Base-by-base conservation (phyloP, 2,888 invertebrate species). In the Allacma fusca region DNA sequence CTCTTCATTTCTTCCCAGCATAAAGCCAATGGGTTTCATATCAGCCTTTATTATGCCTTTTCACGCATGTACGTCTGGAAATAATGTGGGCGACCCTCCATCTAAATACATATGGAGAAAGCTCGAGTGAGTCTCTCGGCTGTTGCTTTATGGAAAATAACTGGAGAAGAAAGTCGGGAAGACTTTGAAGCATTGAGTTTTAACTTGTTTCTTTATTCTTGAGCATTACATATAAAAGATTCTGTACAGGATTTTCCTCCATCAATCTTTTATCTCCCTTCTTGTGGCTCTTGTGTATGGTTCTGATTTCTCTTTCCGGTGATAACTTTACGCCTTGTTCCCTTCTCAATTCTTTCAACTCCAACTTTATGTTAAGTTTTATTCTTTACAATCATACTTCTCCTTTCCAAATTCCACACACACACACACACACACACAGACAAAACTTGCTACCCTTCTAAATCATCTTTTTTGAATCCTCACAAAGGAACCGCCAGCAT, bases 241-340 rank as follows among this genome's bases (percentile, higher is more conserved):
- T 72, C 72, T 34, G 21, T 26, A 29, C 72, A 72, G 59, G 72
- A 50, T 59, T 34, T 72, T 72, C 59, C 59, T 59, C 72, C 59
- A 72, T 72, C 72, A 72, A 72, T 72, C 72, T 72, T 72, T 72
- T 72, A 72, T 72, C 62, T 72, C 59, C 34, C 29, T 59, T 40
- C 50, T 59, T 50, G 50, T 16, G 50, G 50, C 50, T 50, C 50
- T 50, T 50, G 50, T 50, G 50, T 50, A 50, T 50, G 50, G 19
- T 1, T 16, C 50, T 1, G 50, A 50, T 50, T 50, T n/a, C 19
- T 50, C 19, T 50, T 16, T 40, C 40, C 40, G 40, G 40, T 40
- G 40, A 40, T 50, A 50, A 16, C 50, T 50, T 50, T 50, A 50
- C 19, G 50, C 50, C 50, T 9, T 50, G 2, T 4, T 50, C 50